Conservation (phyloP, 2,113 vertebrate genomes). For the Labeo rohita region DNA sequence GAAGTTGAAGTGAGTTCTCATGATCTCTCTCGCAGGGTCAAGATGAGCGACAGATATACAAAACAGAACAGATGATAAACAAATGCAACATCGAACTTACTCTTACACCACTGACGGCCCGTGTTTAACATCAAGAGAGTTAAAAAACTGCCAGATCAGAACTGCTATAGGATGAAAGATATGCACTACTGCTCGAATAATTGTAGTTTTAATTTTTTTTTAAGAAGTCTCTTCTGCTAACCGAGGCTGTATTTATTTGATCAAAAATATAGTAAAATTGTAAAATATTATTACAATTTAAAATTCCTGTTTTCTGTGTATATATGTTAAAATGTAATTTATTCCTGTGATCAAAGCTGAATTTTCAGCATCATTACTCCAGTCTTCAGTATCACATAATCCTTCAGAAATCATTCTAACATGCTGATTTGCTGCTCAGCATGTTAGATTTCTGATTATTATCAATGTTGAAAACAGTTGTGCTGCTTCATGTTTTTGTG, state of each 20-base stretch:
- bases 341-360: not conserved
- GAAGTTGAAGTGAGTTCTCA: conserved; percentile 59
- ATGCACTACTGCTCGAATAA: not conserved
- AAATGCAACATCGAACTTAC: conserved; percentile 10
- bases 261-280: not conserved
- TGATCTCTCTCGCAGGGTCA: conserved; percentile 60
- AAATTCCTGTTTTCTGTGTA: not conserved
- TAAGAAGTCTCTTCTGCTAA: not conserved
- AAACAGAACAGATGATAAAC: conserved; percentile 41
- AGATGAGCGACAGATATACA: conserved; percentile 58
- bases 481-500: not conserved
- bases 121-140: not conserved
- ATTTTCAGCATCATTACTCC: not conserved
- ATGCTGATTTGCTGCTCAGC: no score
- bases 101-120: not conserved
- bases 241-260: not conserved
- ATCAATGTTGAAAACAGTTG: not conserved
- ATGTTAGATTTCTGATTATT: not conserved
- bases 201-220: no score
- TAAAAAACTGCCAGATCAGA: not conserved
- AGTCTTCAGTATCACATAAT: no score
- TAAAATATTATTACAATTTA: not conserved
- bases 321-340: not conserved
- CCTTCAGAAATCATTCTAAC: no score
- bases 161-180: not conserved